phyloP scores from a whole-genome alignment of 92 coral and sea anemone genomes.

The Zoanthus solanderi region DNA sequence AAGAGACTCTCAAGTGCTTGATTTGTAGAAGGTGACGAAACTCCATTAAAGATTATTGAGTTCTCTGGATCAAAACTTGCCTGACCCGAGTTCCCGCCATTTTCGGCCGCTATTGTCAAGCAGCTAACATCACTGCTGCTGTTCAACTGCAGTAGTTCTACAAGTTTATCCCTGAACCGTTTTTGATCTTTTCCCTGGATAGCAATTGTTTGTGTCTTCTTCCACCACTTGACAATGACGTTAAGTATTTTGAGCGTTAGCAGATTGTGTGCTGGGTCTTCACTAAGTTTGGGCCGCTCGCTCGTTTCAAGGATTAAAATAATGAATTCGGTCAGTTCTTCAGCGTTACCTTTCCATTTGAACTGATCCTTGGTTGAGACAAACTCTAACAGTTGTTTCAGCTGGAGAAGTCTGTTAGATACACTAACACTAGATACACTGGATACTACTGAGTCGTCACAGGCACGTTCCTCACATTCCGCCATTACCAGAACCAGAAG shows the following conservation, averaged over 20 bases:
- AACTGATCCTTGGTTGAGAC: slow-evolving; percentile 38
- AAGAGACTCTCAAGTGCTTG: slow-evolving; percentile 19
- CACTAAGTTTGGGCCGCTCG: slow-evolving; percentile 22
- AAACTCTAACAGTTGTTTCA: slow-evolving; percentile 38
- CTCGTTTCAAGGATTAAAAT: slow-evolving; percentile 25
- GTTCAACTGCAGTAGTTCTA: slow-evolving; percentile 28
- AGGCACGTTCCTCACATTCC: neutral
- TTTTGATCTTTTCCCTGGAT: slow-evolving; percentile 34
- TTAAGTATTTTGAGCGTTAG: slow-evolving; percentile 23
- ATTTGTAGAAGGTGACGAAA: slow-evolving; percentile 10
- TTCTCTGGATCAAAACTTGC: slow-evolving; percentile 34
- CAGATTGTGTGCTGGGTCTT: slow-evolving; percentile 36
- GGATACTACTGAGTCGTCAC: neutral
- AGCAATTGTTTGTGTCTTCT: slow-evolving; percentile 42
- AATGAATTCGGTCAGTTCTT: slow-evolving; percentile 38
- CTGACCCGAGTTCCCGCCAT: slow-evolving; percentile 30
- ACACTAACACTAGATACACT: neutral
- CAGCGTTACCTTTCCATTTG: slow-evolving; percentile 31
- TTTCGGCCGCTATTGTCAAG: slow-evolving; percentile 39
- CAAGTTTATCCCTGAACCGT: slow-evolving; percentile 36
- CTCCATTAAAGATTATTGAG: slow-evolving; percentile 25
- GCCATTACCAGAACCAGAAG: neutral
- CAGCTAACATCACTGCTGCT: slow-evolving; percentile 32
- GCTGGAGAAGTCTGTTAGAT: slow-evolving; percentile 18
- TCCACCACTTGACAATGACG: slow-evolving; percentile 38